Conservation (phyloP, 2,888 invertebrate genomes). For the Kryphioiulus occultus region DNA sequence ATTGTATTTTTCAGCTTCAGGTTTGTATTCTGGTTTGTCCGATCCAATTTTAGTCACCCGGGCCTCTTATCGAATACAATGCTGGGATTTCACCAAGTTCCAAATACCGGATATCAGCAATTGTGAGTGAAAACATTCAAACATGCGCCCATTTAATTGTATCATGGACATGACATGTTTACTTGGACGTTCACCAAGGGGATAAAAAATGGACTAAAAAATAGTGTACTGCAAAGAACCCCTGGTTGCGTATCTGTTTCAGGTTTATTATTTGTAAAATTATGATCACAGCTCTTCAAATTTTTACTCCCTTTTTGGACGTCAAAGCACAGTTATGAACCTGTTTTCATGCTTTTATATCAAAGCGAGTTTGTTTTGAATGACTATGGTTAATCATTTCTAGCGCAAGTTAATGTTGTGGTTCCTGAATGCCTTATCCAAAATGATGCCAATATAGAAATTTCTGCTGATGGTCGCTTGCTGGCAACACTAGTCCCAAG, state of each 20-base stretch:
- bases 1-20: slow-evolving; percentile 46
- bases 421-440: slow-evolving; percentile 83
- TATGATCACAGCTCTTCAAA: no score
- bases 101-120: slow-evolving; percentile 77
- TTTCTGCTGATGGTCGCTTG: slow-evolving; percentile 79
- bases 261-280: no score
- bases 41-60: slow-evolving; percentile 48
- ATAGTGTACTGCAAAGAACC: neutral
- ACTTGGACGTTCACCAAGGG: neutral
- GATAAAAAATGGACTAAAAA: neutral
- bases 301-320: no score
- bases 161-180: neutral
- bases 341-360: no score
- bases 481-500: slow-evolving; percentile 79
- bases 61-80: slow-evolving; percentile 78
- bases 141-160: neutral
- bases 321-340: no score
- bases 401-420: slow-evolving; percentile 73
- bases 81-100: slow-evolving; percentile 80
- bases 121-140: slow-evolving; percentile 68
- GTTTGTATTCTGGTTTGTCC: slow-evolving; percentile 47
- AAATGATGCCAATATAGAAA: slow-evolving; percentile 85
- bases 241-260: neutral
- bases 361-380: no score
- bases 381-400: neutral